These are phyloP conservation scores for Pseudopleuronectes americanus DNA, from an alignment of 2,797 vertebrate species.

Conservation along the genomic window DNA sequence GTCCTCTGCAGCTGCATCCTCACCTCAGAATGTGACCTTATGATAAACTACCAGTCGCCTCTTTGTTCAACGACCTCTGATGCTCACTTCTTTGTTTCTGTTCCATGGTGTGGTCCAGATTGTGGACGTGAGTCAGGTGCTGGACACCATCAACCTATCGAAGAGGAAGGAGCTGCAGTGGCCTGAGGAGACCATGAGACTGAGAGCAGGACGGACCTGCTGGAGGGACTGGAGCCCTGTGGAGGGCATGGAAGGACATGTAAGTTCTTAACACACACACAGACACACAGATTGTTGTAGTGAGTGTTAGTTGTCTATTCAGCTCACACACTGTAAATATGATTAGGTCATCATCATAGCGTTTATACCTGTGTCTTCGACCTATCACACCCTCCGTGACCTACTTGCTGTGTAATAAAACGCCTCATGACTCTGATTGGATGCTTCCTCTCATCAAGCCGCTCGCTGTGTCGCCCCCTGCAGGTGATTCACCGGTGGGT, in stretches of 20 bases:
- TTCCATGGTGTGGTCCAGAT: constrained; percentile 74
- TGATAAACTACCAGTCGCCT: not conserved
- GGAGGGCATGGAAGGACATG: constrained; percentile 99
- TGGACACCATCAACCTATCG: constrained; percentile 95
- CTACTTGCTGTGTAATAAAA: constrained; percentile 29
- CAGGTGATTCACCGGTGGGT: constrained; percentile 99
- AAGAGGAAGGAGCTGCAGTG: constrained; percentile 98
- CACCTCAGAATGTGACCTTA: not conserved
- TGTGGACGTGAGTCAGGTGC: constrained; percentile 92
- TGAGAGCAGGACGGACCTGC: constrained; percentile 94
- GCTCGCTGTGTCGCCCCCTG: constrained; percentile 27
- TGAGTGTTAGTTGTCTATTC: too few relatives aligned
- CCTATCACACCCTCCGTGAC: constrained; percentile 13
- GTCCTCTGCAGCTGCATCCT: too few relatives aligned
- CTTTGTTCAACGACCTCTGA: not conserved
- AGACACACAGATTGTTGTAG: not conserved
- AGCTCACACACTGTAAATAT: not conserved
- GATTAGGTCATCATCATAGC: constrained; percentile 7
- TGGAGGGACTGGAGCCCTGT: constrained; percentile 99
- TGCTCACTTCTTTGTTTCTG: not conserved
- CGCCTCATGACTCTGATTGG: constrained; percentile 8
- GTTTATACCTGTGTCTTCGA: not conserved
- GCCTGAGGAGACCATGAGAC: constrained; percentile 94
- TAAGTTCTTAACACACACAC: constrained; percentile 79
- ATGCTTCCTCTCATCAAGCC: constrained; percentile 4